Base-by-base conservation (phyloP, 2,113 vertebrate genomes). In the Lucifuga dentata region DNA sequence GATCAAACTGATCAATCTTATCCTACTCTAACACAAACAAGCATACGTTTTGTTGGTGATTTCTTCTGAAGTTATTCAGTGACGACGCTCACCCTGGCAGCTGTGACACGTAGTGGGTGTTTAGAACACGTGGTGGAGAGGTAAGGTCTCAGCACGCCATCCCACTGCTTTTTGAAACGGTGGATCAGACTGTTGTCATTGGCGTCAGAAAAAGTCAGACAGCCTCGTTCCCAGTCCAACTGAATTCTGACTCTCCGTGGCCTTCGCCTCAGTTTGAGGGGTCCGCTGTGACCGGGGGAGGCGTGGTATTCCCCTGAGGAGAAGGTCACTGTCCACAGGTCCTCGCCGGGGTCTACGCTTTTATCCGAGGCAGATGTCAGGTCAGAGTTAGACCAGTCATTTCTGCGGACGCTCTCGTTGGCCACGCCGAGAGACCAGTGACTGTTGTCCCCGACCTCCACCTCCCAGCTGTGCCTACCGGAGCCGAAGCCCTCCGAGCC, bases 171-270 rank as follows among this genome's bases (percentile, higher is more conserved):
- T 56, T 86, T 85, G 21, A 80, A 86, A 41, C 52, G 83, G 66
- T 82, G 71, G 5, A 90, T 74, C 33, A 88, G 32, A 0, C 68
- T 57, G 64, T 88, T 90, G 71, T 88, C 88, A 8, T 40, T n/a
- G 46, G 70, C 77, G 11, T 90, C 86, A 0, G 86, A 90, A 44
- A 90, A 88, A 11, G 56, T 85, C 5, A 90, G 73, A 38, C 80
- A 61, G 2, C 86, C 88, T 6, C 65, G 69, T 20, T 87, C 88
- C 80, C 80, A 90, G 68, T 90, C 88, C 58, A 90, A 58, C 68
- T 90, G 88, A 29, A 90, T 66, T 2, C 77, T 56, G 17, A 90
- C 55, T 44, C 49, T 70, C 46, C 65, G 76, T 10, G 84, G 86
- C 44, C 70, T 88, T 55, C 65, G 76, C 12, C 50, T 69, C 38